Evolutionary conservation across 2,797 vertebrate species (phyloP), one percentile per base, ranked within the genome.

Genomic region (Vultur gryphus): DNA sequence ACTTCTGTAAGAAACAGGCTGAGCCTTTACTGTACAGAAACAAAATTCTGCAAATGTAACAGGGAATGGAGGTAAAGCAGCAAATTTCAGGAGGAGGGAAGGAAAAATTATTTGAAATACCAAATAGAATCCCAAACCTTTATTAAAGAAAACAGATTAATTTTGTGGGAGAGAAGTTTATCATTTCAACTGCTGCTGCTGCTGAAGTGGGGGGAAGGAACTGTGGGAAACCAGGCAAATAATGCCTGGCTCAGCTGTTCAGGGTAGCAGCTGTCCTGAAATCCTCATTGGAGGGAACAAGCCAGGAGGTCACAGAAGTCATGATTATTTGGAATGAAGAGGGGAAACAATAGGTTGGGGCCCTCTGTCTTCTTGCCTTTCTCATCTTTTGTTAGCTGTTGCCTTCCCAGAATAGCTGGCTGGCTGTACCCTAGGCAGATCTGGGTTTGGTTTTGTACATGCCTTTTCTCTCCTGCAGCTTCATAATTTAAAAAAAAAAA

Each of bases 241-340:
- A 79, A 66, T 10, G 90, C 88, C 21, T 9, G 88, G 84, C 95
- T 97, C 97, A 96, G 97, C 95, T 97, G 96, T 43, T 76, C 49
- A 24, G 90, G 87, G 93, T 14, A 95, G 96, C 97, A 96, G 97
- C 96, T 97, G 97, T 82, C 81, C 95, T 21, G 11, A 94, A 93
- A 95, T 77, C 70, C 92, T 89, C 92, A 57, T 3, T 67, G 80
- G 29, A 93, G 64, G 73, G 89, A 89, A 25, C 3, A 33, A 90
- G 91, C 79, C 93, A 71, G 81, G 91, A 96, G 97, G 96, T 95
- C 95, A 95, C 23, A 44, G 90, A 78, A 97, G 95, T 92, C 96
- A 89, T 5, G 23, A 89, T 84, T 88, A 96, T 94, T 94, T 91
- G 88, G 81, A 93, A 95, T 44, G 70, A 84, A 81, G 90, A 75